Evolutionary conservation across 1,140 invertebrate species (phyloP).

Genomic region (Cataglyphis hispanica): DNA sequence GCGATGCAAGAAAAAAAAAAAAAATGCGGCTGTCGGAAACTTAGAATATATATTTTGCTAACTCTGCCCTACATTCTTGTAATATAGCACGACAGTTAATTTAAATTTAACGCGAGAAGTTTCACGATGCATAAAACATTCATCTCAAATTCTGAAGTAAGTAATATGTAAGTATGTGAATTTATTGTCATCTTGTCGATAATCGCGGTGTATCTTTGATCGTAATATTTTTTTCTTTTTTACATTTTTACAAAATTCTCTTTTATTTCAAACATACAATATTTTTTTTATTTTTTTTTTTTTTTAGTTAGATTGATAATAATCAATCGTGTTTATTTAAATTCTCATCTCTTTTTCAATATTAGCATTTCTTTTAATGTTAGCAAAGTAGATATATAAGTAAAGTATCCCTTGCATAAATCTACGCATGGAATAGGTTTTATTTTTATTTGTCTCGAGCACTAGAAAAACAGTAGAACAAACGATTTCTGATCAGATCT

Average conservation of each 20-base stretch:
- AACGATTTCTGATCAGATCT: not conserved
- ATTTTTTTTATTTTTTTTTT: not conserved
- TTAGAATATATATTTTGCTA: not conserved
- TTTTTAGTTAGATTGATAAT: not conserved
- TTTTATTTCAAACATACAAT: not conserved
- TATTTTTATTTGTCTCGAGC: not conserved
- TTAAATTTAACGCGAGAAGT: not conserved
- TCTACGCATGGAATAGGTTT: not conserved
- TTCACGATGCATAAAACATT: not conserved
- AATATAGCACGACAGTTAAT: not conserved
- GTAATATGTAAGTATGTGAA: too few species aligned
- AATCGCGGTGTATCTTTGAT: not conserved
- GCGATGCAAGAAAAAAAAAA: not conserved
- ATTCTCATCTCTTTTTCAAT: slow-evolving; percentile 16
- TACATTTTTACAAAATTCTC: not conserved
- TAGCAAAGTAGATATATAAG: not conserved
- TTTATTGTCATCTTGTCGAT: too few species aligned
- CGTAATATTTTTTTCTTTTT: not conserved
- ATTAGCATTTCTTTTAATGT: not conserved
- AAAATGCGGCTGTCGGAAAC: not conserved
- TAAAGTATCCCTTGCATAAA: not conserved
- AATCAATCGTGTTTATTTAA: not conserved
- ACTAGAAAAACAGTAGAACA: not conserved
- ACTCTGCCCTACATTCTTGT: not conserved
- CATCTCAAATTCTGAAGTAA: not conserved